Evolutionary conservation across 2,113 vertebrate genomes (phyloP), one percentile per base, ranked within the genome.

Genomic region (Clarias macrocephalus): DNA sequence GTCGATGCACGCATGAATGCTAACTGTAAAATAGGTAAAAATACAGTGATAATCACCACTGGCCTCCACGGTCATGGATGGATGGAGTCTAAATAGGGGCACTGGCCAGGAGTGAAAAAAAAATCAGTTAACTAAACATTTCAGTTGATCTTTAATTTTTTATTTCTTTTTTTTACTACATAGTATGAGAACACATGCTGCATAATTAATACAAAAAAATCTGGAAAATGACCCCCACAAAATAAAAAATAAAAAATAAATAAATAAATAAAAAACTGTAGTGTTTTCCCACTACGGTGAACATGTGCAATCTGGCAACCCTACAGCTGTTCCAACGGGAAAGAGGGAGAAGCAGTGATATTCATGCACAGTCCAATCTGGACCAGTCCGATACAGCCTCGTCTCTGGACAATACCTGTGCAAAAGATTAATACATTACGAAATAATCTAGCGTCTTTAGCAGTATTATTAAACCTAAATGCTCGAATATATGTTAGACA

Each of bases 311-410:
- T 84, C 88, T 86, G 85, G 83, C 83, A 85, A 72, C 66, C 89
- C 88, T 76, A 88, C 92, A 92, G 92, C 89, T 88, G 92, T 90
- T 92, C 83, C 89, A 83, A 28, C 66, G 80, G 86, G 89, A 88
- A 66, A 82, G 30, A 81, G 70, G 85, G 77, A 81, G 80, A 88
- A 81, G 85, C 85, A 66, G 87, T 87, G 83, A 66, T 88, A 66
- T 89, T 84, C 84, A 83, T 59, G 56, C 65, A 83, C 87, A 89
- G 88, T 80, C 63, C 60, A 77, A 57, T 80, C 84, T 80, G 84
- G n/a, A 75, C 59, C 66, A 65, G 85, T 37, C 82, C 59, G 79
- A 68, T 56, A 3, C 19, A 19, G 28, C 72, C 65, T 16, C 65
- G 62, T 48, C 77, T 62, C 70, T 21, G 23, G 42, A 82, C 80